Conservation (phyloP, 2,113 vertebrate genomes). For the Percina caprodes region DNA sequence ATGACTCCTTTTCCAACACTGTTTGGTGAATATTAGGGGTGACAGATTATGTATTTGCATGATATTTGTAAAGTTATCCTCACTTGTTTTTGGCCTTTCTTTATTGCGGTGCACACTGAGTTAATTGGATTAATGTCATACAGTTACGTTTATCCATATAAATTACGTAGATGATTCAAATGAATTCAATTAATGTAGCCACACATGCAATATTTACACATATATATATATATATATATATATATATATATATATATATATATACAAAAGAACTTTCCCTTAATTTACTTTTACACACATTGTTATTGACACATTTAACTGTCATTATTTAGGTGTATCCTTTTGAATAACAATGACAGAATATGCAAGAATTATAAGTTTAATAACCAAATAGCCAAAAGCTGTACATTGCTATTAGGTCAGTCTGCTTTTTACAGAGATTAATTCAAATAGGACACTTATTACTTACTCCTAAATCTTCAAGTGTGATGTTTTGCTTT, state of each 20-base stretch:
- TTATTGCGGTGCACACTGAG: constrained; percentile 1
- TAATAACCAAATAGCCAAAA: not conserved
- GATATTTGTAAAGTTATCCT: constrained; percentile 27
- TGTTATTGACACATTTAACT: not conserved
- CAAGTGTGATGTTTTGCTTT: not conserved
- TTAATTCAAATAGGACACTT: not conserved
- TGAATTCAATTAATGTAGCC: constrained; percentile 17
- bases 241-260: constrained; percentile 12
- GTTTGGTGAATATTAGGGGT: constrained; percentile 35
- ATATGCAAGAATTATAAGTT: not conserved
- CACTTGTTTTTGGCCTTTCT: not conserved
- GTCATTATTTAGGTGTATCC: not conserved
- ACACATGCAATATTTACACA: constrained; percentile 23
- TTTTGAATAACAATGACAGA: not conserved
- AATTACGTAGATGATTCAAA: constrained; percentile 26
- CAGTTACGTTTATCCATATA: constrained; percentile 7
- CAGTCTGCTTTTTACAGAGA: not conserved
- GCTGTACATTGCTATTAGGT: not conserved
- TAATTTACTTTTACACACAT: not conserved
- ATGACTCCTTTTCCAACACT: constrained; percentile 39
- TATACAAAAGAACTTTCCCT: not conserved
- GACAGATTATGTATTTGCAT: constrained; percentile 47
- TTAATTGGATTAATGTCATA: constrained; percentile 17
- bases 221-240: not conserved
- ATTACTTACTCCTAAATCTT: not conserved